Base-by-base conservation (phyloP, 2,888 invertebrate genomes). In the Drosophila maculinotata region DNA sequence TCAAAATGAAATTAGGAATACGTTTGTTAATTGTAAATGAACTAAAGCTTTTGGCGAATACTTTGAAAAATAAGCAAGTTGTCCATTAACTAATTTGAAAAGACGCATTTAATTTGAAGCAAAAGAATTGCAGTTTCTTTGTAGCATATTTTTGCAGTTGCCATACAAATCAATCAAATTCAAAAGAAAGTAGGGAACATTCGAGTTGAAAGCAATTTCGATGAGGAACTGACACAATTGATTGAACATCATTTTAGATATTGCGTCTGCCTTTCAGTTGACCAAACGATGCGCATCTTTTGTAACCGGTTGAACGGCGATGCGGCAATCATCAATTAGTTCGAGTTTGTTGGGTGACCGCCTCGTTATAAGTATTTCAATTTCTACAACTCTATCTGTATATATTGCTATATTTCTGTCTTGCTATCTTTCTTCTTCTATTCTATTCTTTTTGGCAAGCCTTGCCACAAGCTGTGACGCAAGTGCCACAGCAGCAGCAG, bases 381-480 rank as follows among this genome's bases (percentile, higher is more conserved):
- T 23, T 20, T 33, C 17, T 3, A 38, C 14, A 17, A 15, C 20
- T 20, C 1, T 45, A 5, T 4, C 12, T 33, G 1, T 10, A 2
- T 14, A 23, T 15, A 14, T 26, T n/a, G n/a, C n/a, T n/a, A 26
- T 26, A 12, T 41, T 20, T 14, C 5, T 8, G 1, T 12, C 1
- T 38, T 8, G 1, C 33, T 23, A 6, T 36, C 15, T 31, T 36
- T 38, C 23, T 23, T 14, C 26, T 20, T 28, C 1, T 10, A 8
- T 25, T 39, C 12, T 8, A 1, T 14, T 25, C 9, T 12, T 47
- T 41, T 33, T 15, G 15, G 26, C 26, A 15, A 23, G 9, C 15
- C 25, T 20, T 54, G 45, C 45, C 45, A 33, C 51, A 51, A 26
- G 10, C 10, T 42, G 41, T 38, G 49, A 56, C 56, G 31, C 49